Base-by-base conservation (phyloP, 2,113 vertebrate species). In the Hylia prasina region DNA sequence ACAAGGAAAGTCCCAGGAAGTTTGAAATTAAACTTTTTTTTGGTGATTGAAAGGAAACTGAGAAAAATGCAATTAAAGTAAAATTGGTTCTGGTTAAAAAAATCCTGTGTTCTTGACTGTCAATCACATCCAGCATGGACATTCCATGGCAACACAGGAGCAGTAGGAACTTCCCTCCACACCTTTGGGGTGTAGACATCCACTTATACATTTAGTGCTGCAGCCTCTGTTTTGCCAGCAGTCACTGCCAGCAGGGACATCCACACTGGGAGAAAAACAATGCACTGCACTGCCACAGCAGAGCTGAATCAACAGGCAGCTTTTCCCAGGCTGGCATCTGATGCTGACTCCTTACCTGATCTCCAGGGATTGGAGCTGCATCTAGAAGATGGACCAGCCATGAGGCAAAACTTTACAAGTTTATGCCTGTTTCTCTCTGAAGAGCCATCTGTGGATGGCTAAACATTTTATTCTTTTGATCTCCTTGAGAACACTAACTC, bases 301-400 rank as follows among this genome's bases (percentile, higher is more conserved):
- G 48, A 69, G 69, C 33, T 72, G 39, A 54, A 84, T 69, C 1
- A 2, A 90, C 65, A 69, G 81, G 54, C 33, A 60, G 58, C 65
- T 85, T 85, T 61, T 17, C 61, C 57, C 66, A 81, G 18, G 39
- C 2, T 82, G 61, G 57, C 37, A 54, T 10, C 39, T 78, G 60
- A 50, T 0, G 42, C 10, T 40, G 48, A 27, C 3, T 65, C 24
- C 21, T 75, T 48, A 9, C 7, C 11, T 68, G 7, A 11, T 8
- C 23, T 70, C 72, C 18, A 83, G 12, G 18, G 25, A 83, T 3
- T 57, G 11, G 30, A 86, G 44, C 2, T 42, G 16, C 15, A 42
- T 70, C 42, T 83, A 60, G 44, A 70, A 61, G 33, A 39, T 1
- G 17, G 17, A 64, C 6, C 39, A 64, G 10, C 17, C 15, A 35